Conservation (phyloP, 2,888 invertebrate genomes). For the Hyalella azteca region DNA sequence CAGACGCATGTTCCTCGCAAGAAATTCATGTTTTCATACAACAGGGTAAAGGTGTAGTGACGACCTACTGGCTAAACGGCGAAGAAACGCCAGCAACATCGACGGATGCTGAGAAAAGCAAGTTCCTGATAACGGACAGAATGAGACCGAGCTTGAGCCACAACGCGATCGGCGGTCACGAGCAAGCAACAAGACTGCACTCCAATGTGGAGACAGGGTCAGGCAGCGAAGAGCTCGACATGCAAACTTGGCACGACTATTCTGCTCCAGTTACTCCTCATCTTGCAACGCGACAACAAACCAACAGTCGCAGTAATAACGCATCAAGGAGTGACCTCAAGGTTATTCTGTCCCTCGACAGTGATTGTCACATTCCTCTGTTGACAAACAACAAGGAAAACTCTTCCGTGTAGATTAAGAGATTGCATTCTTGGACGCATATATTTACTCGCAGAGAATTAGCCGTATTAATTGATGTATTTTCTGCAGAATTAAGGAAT, state of each 20-base stretch:
- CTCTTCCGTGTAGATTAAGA: slow-evolving; percentile 5
- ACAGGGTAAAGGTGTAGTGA: slow-evolving; percentile 86
- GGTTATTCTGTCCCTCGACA: neutral
- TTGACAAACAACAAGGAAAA: neutral
- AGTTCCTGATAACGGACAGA: neutral
- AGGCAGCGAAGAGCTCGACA: neutral
- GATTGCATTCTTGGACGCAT: no score
- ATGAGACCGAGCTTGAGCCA: neutral
- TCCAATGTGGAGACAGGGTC: slow-evolving; percentile 4
- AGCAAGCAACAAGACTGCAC: slow-evolving; percentile 1
- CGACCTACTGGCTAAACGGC: slow-evolving; percentile 80
- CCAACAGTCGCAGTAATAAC: neutral
- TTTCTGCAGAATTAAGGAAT: no score
- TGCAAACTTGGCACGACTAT: neutral
- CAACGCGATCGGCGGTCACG: neutral
- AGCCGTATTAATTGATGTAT: no score
- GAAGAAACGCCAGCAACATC: neutral
- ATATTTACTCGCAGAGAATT: no score
- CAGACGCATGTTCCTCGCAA: no score
- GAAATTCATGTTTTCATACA: neutral
- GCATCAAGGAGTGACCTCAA: neutral
- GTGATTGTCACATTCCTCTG: neutral
- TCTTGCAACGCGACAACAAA: neutral
- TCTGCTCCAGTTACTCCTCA: slow-evolving; percentile 10
- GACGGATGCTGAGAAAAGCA: neutral